Base-by-base conservation (phyloP, 2,888 invertebrate genomes). In the Drosophila picticornis region DNA sequence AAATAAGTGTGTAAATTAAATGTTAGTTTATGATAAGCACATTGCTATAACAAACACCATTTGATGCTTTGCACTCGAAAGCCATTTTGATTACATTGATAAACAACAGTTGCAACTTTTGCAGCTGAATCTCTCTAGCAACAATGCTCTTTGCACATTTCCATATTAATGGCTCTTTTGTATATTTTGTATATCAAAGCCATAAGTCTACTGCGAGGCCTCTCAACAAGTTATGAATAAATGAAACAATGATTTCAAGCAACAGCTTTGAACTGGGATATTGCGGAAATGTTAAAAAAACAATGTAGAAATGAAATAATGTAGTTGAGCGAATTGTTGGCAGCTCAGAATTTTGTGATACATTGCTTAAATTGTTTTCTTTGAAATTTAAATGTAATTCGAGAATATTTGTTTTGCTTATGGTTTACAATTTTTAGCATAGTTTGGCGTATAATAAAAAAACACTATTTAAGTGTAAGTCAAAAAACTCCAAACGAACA, bases 151-250 rank as follows among this genome's bases (percentile, higher is more conserved):
- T 36, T 16, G 38, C 16, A 38, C 32, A 70, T 59, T 70, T 69
- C 32, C 36, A 43, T 31, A 56, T 46, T 48, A 66, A 67, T 36
- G 13, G n/a, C 29, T 56, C 34, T 29, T 70, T 70, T 46, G 19
- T 22, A 29, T 60, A 56, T n/a, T n/a, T n/a, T n/a, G n/a, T n/a
- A 50, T 61, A 56, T 61, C 2, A 19, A 71, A 71, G 40, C 19
- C 50, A n/a, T 25, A 34, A 25, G 34, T 64, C 36, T 25, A 10
- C 11, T 25, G 59, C 22, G 25, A 31, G 19, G 5, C 19, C 25
- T 9, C 22, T 40, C 1, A 59, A 40, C 51, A 61, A 51, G 27
- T 71, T 61, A n/a, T 51, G 19, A 50, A 25, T 34, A 50, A 31
- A 10, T 27, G 10, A 46, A 64, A 59, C 22, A 34, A 32, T 11